phyloP scores from a whole-genome alignment of 1,140 invertebrate genomes.

The Atta texana region DNA sequence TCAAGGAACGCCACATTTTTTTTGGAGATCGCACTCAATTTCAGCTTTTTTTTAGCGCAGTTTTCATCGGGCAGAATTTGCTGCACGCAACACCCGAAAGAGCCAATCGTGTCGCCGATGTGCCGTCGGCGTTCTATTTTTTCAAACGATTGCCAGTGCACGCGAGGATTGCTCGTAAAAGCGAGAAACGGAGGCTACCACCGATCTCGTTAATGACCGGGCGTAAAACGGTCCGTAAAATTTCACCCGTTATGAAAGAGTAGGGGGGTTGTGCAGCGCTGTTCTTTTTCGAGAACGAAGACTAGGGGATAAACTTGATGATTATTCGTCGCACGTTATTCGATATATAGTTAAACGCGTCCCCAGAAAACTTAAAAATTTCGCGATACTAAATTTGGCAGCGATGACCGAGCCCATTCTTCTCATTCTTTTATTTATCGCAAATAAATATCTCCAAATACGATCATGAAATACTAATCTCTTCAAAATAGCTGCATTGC shows the following conservation, averaged over 20 bases:
- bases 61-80: conserved; percentile 13
- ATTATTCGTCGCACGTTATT: conserved; percentile 71
- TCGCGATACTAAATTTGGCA: conserved; percentile 4
- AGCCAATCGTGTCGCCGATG: conserved; percentile 47
- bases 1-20: conserved; percentile 17
- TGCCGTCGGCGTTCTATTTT: conserved; percentile 52
- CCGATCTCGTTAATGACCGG: conserved; percentile 76
- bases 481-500: neutral
- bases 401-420: neutral
- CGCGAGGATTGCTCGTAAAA: conserved; percentile 67
- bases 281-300: conserved; percentile 2
- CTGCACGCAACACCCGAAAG: conserved; percentile 50
- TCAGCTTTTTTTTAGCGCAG: conserved; percentile 40
- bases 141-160: conserved; percentile 36
- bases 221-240: conserved; percentile 75
- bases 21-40: conserved; percentile 31
- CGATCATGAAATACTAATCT: conserved; percentile 28
- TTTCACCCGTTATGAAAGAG: conserved; percentile 71
- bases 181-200: conserved; percentile 69
- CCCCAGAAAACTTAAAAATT: conserved; percentile 37
- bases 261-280: neutral
- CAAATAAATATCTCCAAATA: conserved; percentile 8
- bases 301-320: conserved; percentile 21
- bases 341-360: conserved; percentile 63
- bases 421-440: conserved; percentile 1